Evolutionary conservation across 2,797 vertebrate species (phyloP).

Genomic region (Micromesistius poutassou): DNA sequence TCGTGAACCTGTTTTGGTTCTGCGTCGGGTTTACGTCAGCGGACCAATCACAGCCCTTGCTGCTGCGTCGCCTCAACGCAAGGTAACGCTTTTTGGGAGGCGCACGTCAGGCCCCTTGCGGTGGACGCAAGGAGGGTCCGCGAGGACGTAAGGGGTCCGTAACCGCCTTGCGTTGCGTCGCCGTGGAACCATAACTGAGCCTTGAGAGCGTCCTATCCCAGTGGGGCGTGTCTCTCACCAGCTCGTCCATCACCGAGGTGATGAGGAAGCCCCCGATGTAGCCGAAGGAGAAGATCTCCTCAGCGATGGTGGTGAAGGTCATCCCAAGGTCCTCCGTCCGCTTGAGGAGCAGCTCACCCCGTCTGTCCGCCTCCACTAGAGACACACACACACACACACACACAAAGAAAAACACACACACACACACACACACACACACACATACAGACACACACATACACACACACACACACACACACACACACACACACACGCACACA

Average conservation of each 20-base stretch:
- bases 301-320: constrained; percentile 68
- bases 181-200: too few relatives aligned
- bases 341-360: constrained; percentile 71
- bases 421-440: background rate
- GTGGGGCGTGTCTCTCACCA: constrained; percentile 47
- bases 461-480: too few relatives aligned
- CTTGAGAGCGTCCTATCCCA: background rate
- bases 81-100: too few relatives aligned
- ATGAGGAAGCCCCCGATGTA: constrained; percentile 79
- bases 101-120: too few relatives aligned
- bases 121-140: too few relatives aligned
- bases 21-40: too few relatives aligned
- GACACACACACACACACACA: background rate
- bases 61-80: too few relatives aligned
- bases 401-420: background rate
- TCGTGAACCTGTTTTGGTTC: too few relatives aligned
- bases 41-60: too few relatives aligned
- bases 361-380: constrained; percentile 69
- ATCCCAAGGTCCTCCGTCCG: constrained; percentile 73
- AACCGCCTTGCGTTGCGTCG: too few relatives aligned
- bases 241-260: constrained; percentile 77
- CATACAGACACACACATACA: background rate
- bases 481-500: too few relatives aligned
- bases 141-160: too few relatives aligned
- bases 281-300: constrained; percentile 77